Conservation (phyloP, 1,140 invertebrate genomes). For the Neocloeon triangulifer region DNA sequence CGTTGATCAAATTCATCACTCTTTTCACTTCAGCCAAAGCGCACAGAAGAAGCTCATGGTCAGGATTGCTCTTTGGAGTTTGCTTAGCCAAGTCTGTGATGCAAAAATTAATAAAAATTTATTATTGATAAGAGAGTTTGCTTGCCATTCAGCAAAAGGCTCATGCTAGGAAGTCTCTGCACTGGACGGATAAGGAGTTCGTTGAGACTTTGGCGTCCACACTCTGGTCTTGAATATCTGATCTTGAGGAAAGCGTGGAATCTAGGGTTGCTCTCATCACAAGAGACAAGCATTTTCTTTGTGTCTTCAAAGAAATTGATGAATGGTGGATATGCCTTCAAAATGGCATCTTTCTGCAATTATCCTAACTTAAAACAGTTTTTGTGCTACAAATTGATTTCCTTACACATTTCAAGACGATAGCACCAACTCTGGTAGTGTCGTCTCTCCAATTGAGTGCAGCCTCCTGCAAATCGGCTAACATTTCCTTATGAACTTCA, state of each 20-base stretch:
- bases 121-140: too few relatives aligned
- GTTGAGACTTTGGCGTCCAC: conserved; percentile 79
- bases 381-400: conserved; percentile 6
- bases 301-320: conserved; percentile 95
- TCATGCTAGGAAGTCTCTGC: conserved; percentile 86
- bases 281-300: conserved; percentile 74
- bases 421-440: conserved; percentile 59
- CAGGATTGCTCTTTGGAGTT: conserved; percentile 63
- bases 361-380: too few relatives aligned
- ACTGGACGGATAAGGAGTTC: conserved; percentile 92
- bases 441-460: conserved; percentile 62
- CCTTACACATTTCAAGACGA: conserved; percentile 59
- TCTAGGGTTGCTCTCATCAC: conserved; percentile 74
- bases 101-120: too few relatives aligned
- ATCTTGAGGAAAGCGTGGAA: conserved; percentile 98
- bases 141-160: conserved; percentile 75
- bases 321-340: conserved; percentile 90
- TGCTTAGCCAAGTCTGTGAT: conserved; percentile 76
- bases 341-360: conserved; percentile 33
- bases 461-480: conserved; percentile 47
- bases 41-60: conserved; percentile 60
- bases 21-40: conserved; percentile 72
- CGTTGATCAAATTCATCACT: conserved; percentile 90
- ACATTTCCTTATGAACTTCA: conserved; percentile 69
- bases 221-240: conserved; percentile 76